Evolutionary conservation across 2,888 invertebrate genomes (phyloP).

Genomic region (Mythimna pallens): DNA sequence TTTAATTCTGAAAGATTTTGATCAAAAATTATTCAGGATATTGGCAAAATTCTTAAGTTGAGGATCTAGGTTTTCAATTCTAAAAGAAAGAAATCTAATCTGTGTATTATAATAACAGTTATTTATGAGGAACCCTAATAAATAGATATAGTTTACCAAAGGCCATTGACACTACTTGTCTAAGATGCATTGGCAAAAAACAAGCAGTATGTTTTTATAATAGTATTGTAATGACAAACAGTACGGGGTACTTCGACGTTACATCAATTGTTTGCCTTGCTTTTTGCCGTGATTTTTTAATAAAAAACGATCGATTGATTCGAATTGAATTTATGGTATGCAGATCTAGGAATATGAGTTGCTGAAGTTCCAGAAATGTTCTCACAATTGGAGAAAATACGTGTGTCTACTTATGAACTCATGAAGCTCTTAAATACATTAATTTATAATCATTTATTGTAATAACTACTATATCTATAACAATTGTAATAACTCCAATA

Average conservation of each 20-base stretch:
- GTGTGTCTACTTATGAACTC: neutral
- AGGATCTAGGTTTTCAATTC: neutral
- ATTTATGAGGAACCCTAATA: constrained; percentile 26
- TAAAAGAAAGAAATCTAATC: neutral
- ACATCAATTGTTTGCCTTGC: neutral
- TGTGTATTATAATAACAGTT: neutral
- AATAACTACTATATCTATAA: neutral
- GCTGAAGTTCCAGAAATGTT: neutral
- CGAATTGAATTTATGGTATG: constrained; percentile 5
- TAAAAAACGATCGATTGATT: neutral
- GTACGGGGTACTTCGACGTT: neutral
- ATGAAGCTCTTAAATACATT: too few relatives aligned
- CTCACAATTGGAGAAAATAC: neutral
- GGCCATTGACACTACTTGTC: constrained; percentile 50
- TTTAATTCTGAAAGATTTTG: too few relatives aligned
- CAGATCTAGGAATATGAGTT: fast-evolving
- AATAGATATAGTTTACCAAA: constrained; percentile 11
- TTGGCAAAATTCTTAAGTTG: too few relatives aligned
- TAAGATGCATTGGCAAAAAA: constrained; percentile 48
- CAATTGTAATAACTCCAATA: too few relatives aligned
- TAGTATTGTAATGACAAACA: constrained; percentile 32
- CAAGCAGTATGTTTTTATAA: constrained; percentile 48
- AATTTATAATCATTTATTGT: neutral
- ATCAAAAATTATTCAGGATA: too few relatives aligned
- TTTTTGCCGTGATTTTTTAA: constrained; percentile 19